A percentile compares a stretch with the other conserved stretches of the same genome.
Conservation (phyloP, 2,113 vertebrate species). For the Oryzias celebensis region DNA sequence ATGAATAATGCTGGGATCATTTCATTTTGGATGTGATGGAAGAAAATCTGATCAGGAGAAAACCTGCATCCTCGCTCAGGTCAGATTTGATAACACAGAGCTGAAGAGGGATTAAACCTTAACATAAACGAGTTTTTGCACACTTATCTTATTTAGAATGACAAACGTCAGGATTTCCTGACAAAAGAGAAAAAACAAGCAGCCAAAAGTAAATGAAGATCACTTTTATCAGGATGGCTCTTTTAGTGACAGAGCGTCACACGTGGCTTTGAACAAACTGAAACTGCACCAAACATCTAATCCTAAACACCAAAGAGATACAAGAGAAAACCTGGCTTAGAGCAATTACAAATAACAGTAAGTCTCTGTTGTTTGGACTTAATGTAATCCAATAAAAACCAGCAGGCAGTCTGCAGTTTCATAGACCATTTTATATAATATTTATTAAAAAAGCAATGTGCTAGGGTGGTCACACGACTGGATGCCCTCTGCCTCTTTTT, state of each 20-base stretch:
- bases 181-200: conserved; percentile 48
- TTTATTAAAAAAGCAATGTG: conserved; percentile 64
- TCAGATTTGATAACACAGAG: conserved; percentile 18
- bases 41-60: conserved; percentile 40
- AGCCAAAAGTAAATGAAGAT: conserved; percentile 44
- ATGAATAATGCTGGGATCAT: conserved; percentile 62
- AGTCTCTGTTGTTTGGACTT: conserved; percentile 12
- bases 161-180: conserved; percentile 32
- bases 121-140: conserved; percentile 28
- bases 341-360: conserved; percentile 32
- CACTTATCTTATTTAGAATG: conserved; percentile 2
- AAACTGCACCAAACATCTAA: conserved; percentile 61
- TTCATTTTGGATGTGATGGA: conserved; percentile 60
- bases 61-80: background rate
- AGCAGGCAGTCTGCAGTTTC: conserved; percentile 16
- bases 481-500: conserved; percentile 36
- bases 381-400: conserved; percentile 7
- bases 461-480: conserved; percentile 29
- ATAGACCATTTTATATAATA: conserved; percentile 61
- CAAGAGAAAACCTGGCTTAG: conserved; percentile 20
- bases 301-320: conserved; percentile 25
- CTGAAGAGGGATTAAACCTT: background rate
- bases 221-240: conserved; percentile 29
- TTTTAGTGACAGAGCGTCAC: conserved; percentile 43
- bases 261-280: conserved; percentile 16